Conservation (phyloP, 1,140 invertebrate genomes). For the Bombus pascuorum region DNA sequence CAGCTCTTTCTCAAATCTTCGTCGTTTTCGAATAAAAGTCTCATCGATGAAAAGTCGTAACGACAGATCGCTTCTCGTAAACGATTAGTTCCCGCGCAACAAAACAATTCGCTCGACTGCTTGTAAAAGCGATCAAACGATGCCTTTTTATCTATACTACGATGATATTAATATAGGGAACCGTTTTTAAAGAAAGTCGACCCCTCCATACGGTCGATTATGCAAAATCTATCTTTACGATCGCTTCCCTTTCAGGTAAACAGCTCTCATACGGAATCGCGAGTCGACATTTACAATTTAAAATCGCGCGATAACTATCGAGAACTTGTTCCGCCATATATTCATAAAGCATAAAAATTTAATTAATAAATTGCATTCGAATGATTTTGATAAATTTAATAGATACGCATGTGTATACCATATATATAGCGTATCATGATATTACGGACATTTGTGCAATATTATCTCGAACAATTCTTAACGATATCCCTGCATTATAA, state of each 20-base stretch:
- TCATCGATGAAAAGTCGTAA: not conserved
- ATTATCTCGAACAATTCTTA: too few species aligned
- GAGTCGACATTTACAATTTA: not conserved
- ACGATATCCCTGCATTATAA: too few species aligned
- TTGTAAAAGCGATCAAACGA: not conserved
- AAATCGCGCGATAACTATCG: not conserved
- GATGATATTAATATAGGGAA: not conserved
- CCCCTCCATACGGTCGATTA: not conserved
- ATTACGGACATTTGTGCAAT: too few species aligned
- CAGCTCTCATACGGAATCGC: not conserved
- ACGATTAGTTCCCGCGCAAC: not conserved
- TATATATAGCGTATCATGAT: too few species aligned
- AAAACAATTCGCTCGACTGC: not conserved
- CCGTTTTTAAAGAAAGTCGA: not conserved
- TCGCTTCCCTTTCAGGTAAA: not conserved
- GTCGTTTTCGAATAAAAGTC: not conserved
- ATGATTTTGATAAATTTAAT: not conserved
- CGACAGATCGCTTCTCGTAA: not conserved
- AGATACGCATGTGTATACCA: too few species aligned
- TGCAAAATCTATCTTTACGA: not conserved
- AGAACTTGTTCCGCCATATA: not conserved
- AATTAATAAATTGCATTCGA: not conserved
- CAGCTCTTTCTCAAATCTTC: not conserved
- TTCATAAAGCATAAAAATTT: not conserved
- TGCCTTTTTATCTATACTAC: not conserved